These are phyloP conservation scores for Harpegnathos saltator DNA, from an alignment of 1,140 invertebrate species.

Conservation along the genomic window DNA sequence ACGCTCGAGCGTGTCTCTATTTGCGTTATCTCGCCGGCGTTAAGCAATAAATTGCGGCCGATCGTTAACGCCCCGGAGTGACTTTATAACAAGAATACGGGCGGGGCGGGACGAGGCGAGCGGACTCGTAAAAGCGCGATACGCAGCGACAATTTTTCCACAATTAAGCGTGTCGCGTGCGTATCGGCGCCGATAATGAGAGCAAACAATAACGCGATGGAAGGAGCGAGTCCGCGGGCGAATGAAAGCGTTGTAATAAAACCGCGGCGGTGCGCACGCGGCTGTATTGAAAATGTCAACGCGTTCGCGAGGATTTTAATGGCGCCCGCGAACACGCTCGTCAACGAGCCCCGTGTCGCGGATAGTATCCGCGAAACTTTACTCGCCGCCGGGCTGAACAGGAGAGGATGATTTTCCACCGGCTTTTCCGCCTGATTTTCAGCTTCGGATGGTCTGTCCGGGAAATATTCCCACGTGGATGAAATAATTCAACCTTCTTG, in stretches of 20 bases:
- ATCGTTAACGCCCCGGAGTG: conserved; percentile 48
- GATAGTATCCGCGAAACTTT: too few relatives aligned
- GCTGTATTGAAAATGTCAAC: conserved; percentile 39
- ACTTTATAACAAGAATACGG: conserved; percentile 41
- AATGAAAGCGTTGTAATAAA: conserved; percentile 5
- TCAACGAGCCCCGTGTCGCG: too few relatives aligned
- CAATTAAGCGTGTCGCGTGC: conserved; percentile 40
- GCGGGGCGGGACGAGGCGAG: background rate
- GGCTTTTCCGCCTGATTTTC: too few relatives aligned
- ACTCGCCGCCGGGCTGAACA: too few relatives aligned
- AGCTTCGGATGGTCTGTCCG: too few relatives aligned
- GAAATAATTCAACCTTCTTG: too few relatives aligned
- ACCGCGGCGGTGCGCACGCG: background rate
- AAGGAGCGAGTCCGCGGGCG: conserved; percentile 9
- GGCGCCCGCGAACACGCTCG: too few relatives aligned
- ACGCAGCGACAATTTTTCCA: conserved; percentile 35
- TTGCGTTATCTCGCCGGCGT: conserved; percentile 54
- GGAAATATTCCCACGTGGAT: too few relatives aligned
- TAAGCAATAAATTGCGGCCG: conserved; percentile 57
- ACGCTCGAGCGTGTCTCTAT: conserved; percentile 55
- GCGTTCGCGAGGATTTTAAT: conserved; percentile 13
- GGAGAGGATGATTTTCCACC: too few relatives aligned
- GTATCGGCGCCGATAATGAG: conserved; percentile 44
- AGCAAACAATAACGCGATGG: conserved; percentile 52
- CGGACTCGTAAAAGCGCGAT: conserved; percentile 42